Evolutionary conservation across 2,113 vertebrate species (phyloP).

Genomic region (Spea multiplicata): DNA sequence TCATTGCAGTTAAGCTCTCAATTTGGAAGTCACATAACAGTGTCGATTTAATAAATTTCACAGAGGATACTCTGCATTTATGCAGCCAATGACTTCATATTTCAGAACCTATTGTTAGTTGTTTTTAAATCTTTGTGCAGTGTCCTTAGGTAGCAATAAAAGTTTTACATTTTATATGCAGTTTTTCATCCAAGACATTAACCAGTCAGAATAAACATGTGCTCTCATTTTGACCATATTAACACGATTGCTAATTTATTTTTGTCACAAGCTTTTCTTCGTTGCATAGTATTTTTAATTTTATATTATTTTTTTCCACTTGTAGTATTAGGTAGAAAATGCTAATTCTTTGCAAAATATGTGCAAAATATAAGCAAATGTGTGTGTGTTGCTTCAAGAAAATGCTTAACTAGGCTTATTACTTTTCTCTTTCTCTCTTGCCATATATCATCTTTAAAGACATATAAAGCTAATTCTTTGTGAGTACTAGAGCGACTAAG

Average conservation of each 20-base stretch:
- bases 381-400: no score
- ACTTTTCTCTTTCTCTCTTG: no score
- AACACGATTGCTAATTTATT: neutral
- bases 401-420: no score
- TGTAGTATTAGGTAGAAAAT: no score
- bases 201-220: neutral
- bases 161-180: neutral
- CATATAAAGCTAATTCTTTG: no score
- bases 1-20: slow-evolving; percentile 46
- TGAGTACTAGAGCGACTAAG: no score
- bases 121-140: slow-evolving; percentile 7
- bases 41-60: slow-evolving; percentile 45
- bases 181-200: neutral
- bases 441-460: no score
- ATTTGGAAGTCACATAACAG: slow-evolving; percentile 39
- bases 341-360: no score
- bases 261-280: neutral
- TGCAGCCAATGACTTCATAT: slow-evolving; percentile 34
- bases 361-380: no score
- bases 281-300: neutral
- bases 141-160: neutral
- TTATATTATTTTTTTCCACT: no score
- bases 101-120: slow-evolving; percentile 28
- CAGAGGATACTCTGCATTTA: slow-evolving; percentile 42
- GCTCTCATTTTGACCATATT: neutral